phyloP scores from a whole-genome alignment of 35 echinoderm and acorn worm species.

The Acanthaster planci region DNA sequence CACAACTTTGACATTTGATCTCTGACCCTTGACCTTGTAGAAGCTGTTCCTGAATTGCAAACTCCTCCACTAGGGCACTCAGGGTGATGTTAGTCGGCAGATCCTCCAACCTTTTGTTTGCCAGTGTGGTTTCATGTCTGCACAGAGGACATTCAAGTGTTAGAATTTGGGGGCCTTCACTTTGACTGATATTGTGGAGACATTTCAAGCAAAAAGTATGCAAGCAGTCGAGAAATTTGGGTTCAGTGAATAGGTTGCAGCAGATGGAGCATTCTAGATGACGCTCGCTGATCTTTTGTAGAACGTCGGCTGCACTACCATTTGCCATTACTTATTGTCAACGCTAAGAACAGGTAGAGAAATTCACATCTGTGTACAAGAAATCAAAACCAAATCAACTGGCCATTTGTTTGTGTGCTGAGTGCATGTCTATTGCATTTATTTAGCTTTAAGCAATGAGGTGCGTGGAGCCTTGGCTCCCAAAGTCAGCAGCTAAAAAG shows the following conservation, averaged over 20 bases:
- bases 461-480: too few relatives aligned
- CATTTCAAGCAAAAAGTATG: conserved; percentile 13
- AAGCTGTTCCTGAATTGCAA: not conserved
- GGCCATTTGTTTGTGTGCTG: too few relatives aligned
- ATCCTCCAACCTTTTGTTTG: not conserved
- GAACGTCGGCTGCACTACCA: not conserved
- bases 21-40: not conserved
- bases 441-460: too few relatives aligned
- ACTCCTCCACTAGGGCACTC: conserved; percentile 4
- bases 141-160: not conserved
- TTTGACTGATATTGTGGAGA: not conserved
- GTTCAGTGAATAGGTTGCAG: not conserved
- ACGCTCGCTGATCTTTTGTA: not conserved
- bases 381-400: too few relatives aligned
- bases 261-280: conserved; percentile 11
- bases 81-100: not conserved
- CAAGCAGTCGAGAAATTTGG: conserved; percentile 11
- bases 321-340: not conserved
- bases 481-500: too few relatives aligned
- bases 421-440: too few relatives aligned
- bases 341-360: too few relatives aligned
- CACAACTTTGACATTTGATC: not conserved
- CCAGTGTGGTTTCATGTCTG: not conserved
- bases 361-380: too few relatives aligned
- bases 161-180: not conserved